A percentile compares a stretch with the other conserved stretches of the same genome.
Evolutionary conservation across 1,140 invertebrate genomes (phyloP).

Genomic region (Hycleus phaleratus): DNA sequence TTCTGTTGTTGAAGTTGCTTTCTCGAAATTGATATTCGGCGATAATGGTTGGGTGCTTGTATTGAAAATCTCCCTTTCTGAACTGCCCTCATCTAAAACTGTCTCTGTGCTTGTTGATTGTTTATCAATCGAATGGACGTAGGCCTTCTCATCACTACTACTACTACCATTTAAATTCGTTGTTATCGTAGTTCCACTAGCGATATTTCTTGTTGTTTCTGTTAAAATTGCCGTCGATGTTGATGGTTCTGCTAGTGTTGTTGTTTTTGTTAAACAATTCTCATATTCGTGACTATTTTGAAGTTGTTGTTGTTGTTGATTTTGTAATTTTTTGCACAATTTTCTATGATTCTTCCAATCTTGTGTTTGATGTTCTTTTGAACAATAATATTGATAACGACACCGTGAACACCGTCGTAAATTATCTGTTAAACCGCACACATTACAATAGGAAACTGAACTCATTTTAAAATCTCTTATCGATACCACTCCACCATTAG

Average conservation of each 20-base stretch:
- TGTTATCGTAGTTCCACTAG: too few relatives aligned
- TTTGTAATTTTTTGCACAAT: slow-evolving; percentile 41
- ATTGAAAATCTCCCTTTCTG: slow-evolving; percentile 58
- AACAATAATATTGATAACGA: slow-evolving; percentile 61
- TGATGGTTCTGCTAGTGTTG: too few relatives aligned
- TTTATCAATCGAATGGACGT: neutral
- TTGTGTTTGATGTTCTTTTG: slow-evolving; percentile 61
- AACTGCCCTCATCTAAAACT: slow-evolving; percentile 52
- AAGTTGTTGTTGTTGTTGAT: neutral
- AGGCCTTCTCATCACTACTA: too few relatives aligned
- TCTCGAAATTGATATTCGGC: slow-evolving; percentile 34
- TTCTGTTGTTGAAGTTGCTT: slow-evolving; percentile 26
- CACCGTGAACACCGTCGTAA: slow-evolving; percentile 65
- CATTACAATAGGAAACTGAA: slow-evolving; percentile 44
- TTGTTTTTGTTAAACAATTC: too few relatives aligned
- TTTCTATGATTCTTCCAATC: slow-evolving; percentile 67
- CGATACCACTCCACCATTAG: too few relatives aligned
- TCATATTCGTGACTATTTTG: neutral
- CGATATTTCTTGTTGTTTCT: too few relatives aligned
- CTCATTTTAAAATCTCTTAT: too few relatives aligned
- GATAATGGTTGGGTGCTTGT: slow-evolving; percentile 33
- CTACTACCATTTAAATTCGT: too few relatives aligned
- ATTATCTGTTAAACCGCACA: slow-evolving; percentile 59
- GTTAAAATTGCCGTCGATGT: neutral
- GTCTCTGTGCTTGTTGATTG: neutral